Base-by-base conservation (phyloP, 2,888 invertebrate species). In the Polymixis flavicincta region DNA sequence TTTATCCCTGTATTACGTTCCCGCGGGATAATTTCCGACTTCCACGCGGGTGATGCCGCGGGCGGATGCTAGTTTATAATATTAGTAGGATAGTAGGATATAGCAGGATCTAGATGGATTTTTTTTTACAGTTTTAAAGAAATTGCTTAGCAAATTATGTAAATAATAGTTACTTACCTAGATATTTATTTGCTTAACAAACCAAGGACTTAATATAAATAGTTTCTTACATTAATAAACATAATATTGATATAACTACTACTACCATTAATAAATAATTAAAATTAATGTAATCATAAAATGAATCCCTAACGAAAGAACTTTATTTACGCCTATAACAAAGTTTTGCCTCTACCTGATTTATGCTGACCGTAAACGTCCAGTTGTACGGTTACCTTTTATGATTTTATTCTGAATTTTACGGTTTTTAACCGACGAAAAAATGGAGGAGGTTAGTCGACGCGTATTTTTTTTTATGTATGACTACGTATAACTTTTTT, bases 321-420 rank as follows among this genome's bases (percentile, higher is more conserved):
- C 77, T 82, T 85, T 85, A 88, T 87, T 87, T 74, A 87, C 71
- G 17, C 78, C 71, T 83, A 82, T 85, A 85, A 74, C 79, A 78
- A 85, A 82, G 85, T 84, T 82, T 76, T 78, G 85, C 82, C 80
- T 78, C 57, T 75, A 57, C 25, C 68, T 87, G 86, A 89, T 88
- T 89, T 88, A 88, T 80, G 70, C 4, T 71, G 25, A 71, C 76
- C 71, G 79, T 88, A 86, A 87, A 88, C 66, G 82, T 78, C 75
- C 65, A 57, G 78, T 78, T 86, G 87, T 83, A 85, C 80, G 80
- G 82, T 83, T 76, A 82, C 54, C 45, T 87, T 88, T 89, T 87
- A 89, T 86, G 79, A 78, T 85, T 87, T 83, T 80, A 83, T 89
- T 85, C 73, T 69, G 42, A 79, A 79, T 71, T 87, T 86, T 89